Evolutionary conservation across 2,888 invertebrate species (phyloP).

Genomic region (Xestia ashworthii): DNA sequence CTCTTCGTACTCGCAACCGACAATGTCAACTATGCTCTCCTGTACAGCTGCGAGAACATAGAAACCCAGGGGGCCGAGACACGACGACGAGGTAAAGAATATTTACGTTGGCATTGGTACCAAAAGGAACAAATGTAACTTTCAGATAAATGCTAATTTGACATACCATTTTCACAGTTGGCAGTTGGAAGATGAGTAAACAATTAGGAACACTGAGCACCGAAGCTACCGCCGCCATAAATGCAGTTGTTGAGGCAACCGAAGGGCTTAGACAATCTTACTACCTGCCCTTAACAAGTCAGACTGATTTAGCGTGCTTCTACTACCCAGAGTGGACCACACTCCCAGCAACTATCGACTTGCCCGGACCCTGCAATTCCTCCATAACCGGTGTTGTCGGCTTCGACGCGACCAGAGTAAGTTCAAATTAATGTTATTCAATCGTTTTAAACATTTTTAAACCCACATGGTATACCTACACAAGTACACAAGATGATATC

Average conservation of each 20-base stretch:
- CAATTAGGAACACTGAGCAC: slow-evolving; percentile 68
- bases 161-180: slow-evolving; percentile 71
- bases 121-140: neutral
- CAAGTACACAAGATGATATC: neutral
- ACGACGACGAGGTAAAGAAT: slow-evolving; percentile 76
- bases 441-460: too few relatives aligned
- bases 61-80: slow-evolving; percentile 10
- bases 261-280: slow-evolving; percentile 63
- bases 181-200: slow-evolving; percentile 85
- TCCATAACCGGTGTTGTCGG: neutral
- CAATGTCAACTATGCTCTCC: slow-evolving; percentile 79
- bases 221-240: slow-evolving; percentile 57
- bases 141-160: slow-evolving; percentile 17
- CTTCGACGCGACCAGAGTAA: neutral
- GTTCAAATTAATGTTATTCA: neutral
- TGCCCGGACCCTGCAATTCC: slow-evolving; percentile 13
- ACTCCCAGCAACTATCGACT: slow-evolving; percentile 1
- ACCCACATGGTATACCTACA: neutral
- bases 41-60: slow-evolving; percentile 80
- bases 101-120: neutral
- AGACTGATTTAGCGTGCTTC: slow-evolving; percentile 10
- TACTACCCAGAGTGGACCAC: slow-evolving; percentile 2
- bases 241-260: neutral
- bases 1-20: slow-evolving; percentile 83
- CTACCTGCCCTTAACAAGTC: slow-evolving; percentile 71